Conservation (phyloP, 2,888 invertebrate species). For the Bugula neritina region DNA sequence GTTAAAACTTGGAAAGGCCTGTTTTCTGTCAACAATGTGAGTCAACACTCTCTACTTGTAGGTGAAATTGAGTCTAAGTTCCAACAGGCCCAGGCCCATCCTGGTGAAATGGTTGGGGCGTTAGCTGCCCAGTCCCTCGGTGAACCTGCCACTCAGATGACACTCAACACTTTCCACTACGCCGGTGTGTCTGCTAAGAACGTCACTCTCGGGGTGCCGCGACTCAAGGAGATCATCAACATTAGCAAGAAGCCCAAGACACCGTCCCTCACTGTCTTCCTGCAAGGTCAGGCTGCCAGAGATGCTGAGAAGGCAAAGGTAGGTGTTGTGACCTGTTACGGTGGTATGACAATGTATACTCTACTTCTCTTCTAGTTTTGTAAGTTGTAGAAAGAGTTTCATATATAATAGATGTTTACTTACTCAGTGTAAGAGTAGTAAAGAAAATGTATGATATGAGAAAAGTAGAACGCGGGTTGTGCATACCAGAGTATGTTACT, state of each 20-base stretch:
- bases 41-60: background rate
- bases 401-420: too few relatives aligned
- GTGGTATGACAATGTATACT: too few relatives aligned
- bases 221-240: constrained; percentile 87
- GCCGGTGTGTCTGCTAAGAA: constrained; percentile 99
- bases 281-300: constrained; percentile 92
- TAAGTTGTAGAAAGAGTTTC: background rate
- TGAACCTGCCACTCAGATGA: constrained; percentile 91
- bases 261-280: constrained; percentile 93
- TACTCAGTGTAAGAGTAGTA: background rate
- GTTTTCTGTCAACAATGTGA: too few relatives aligned
- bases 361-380: background rate
- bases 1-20: too few relatives aligned
- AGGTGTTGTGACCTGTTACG: constrained; percentile 26
- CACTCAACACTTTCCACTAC: constrained; percentile 98
- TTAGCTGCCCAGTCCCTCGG: constrained; percentile 97
- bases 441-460: background rate
- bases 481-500: too few relatives aligned
- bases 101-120: constrained; percentile 99
- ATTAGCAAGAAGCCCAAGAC: constrained; percentile 98
- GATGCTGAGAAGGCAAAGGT: constrained; percentile 97
- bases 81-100: constrained; percentile 69
- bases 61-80: constrained; percentile 93
- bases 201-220: constrained; percentile 97
- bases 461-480: too few relatives aligned